These are phyloP conservation scores for Drosophila baimaii DNA, from an alignment of 1,140 invertebrate genomes.

Conservation along the genomic window DNA sequence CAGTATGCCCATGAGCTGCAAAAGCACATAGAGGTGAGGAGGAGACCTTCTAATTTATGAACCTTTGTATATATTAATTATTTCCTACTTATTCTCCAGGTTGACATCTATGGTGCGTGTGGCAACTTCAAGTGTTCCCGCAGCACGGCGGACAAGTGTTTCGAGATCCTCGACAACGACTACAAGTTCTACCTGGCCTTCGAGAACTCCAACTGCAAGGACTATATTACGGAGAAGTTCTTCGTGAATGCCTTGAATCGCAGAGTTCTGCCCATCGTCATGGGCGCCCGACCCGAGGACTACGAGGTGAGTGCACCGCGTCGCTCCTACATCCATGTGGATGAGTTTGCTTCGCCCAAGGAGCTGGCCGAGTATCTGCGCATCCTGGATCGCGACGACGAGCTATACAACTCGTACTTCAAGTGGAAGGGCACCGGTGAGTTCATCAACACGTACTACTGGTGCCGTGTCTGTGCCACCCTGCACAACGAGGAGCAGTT, in stretches of 20 bases:
- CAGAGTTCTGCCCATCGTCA: slow-evolving; percentile 95
- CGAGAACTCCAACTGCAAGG: slow-evolving; percentile 97
- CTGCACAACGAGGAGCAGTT: slow-evolving; percentile 90
- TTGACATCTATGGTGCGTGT: slow-evolving; percentile 97
- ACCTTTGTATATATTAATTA: background rate
- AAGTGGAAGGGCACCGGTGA: slow-evolving; percentile 96
- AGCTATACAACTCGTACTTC: slow-evolving; percentile 96
- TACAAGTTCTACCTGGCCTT: slow-evolving; percentile 99
- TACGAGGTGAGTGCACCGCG: slow-evolving; percentile 94
- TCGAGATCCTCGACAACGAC: slow-evolving; percentile 95
- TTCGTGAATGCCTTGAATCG: slow-evolving; percentile 96
- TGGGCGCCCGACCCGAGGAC: slow-evolving; percentile 96
- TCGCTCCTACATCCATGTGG: slow-evolving; percentile 95
- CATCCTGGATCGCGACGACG: slow-evolving; percentile 92
- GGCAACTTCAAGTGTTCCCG: slow-evolving; percentile 93
- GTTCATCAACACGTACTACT: slow-evolving; percentile 97
- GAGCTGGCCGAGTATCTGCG: slow-evolving; percentile 94
- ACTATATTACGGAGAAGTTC: slow-evolving; percentile 99
- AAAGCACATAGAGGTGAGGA: slow-evolving; percentile 89
- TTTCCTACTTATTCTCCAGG: slow-evolving; percentile 73
- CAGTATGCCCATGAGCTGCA: slow-evolving; percentile 94
- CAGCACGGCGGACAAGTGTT: slow-evolving; percentile 91
- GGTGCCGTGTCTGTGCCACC: slow-evolving; percentile 96
- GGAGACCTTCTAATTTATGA: too few relatives aligned
- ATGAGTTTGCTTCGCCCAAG: slow-evolving; percentile 94